Evolutionary conservation across 2,797 vertebrate species (phyloP), one percentile per base, ranked within the genome.

Genomic region (Cryptoblepharus egeriae): DNA sequence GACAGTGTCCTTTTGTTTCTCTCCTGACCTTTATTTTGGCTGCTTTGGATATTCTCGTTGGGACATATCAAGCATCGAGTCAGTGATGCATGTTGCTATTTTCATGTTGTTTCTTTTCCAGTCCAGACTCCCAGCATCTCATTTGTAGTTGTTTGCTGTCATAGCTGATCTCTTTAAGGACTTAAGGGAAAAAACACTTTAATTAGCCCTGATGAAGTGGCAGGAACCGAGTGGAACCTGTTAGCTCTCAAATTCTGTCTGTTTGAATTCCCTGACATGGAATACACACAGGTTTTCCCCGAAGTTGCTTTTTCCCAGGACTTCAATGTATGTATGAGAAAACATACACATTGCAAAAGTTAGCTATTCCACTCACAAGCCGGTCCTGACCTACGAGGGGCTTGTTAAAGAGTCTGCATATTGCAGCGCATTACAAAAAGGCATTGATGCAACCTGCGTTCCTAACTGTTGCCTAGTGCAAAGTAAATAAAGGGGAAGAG

Each of bases 151-250:
- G 65, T 81, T 85, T 79, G 77, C 77, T 71, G 75, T 82, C 84
- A 82, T 26, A 85, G n/a, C 65, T 13, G 3, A 82, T 88, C 74
- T 83, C 85, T 85, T 80, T 75, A 86, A 87, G 75, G 78, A 83
- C 89, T 80, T 65, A 30, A 75, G 58, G 75, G 88, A 88, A 84
- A 88, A 72, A 85, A 80, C 37, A 61, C 32, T 91, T 89, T 88
- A 82, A 89, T 92, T 87, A 87, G 30, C 63, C 76, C 37, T 49
- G 65, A 78, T 90, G 75, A 92, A 87, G 89, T 86, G 77, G 39
- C 75, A 88, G 67, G 35, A 89, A 79, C 79, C 84, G 82, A 87
- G 49, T 61, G 80, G 91, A 90, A 75, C 63, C 75, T 88, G 79
- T 79, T 92, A 86, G 68, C 73, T 89, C 83, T 86, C 84, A 71